These are phyloP conservation scores for Lycaon pictus DNA, from an alignment of 2,113 vertebrate genomes.

Conservation along the genomic window DNA sequence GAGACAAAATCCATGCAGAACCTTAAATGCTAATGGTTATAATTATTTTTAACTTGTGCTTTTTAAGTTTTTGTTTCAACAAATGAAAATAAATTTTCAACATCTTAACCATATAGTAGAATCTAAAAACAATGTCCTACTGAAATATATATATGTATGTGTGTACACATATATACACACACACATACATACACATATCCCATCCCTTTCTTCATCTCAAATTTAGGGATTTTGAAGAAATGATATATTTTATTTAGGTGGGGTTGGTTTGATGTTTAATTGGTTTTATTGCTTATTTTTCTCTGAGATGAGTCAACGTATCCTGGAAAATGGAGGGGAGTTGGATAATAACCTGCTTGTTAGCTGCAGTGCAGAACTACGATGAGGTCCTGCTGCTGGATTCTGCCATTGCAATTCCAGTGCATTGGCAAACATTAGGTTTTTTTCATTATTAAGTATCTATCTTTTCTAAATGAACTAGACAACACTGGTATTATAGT, in stretches of 20 bases:
- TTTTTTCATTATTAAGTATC: neutral
- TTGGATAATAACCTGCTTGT: neutral
- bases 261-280: slow-evolving; percentile 41
- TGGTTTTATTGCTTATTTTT: slow-evolving; percentile 17
- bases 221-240: neutral
- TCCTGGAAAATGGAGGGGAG: neutral
- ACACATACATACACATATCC: no score
- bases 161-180: no score
- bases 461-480: neutral
- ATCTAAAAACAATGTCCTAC: neutral
- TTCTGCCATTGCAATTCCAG: neutral
- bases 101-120: neutral
- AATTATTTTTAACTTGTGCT: slow-evolving; percentile 44
- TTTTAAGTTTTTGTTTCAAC: slow-evolving; percentile 23
- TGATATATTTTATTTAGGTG: neutral
- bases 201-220: neutral
- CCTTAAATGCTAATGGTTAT: slow-evolving; percentile 36
- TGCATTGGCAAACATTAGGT: neutral
- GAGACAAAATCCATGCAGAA: neutral
- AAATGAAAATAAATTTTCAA: slow-evolving; percentile 38
- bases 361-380: neutral
- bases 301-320: neutral
- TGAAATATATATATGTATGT: neutral
- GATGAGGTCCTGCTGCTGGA: neutral
- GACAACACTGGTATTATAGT: neutral